These are phyloP conservation scores for Drosophila infuscata DNA, from an alignment of 2,888 invertebrate species.

Conservation along the genomic window DNA sequence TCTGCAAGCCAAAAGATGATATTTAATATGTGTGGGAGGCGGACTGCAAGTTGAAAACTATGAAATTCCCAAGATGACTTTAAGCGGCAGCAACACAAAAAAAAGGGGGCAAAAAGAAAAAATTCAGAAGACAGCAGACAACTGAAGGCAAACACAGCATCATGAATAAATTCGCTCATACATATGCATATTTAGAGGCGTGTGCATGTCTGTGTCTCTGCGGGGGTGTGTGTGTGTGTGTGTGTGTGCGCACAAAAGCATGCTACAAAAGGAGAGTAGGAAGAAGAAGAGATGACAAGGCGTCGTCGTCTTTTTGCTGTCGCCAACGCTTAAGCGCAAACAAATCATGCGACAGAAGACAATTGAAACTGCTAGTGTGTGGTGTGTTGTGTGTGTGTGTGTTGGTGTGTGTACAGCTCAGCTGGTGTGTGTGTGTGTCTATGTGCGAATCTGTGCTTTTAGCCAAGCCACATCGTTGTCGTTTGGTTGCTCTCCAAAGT, in stretches of 20 bases:
- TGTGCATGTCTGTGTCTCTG: neutral
- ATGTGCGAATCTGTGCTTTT: constrained; percentile 39
- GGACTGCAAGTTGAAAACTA: constrained; percentile 40
- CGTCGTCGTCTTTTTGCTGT: constrained; percentile 62
- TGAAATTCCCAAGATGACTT: constrained; percentile 62
- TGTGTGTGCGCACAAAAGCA: constrained; percentile 36
- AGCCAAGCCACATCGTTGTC: constrained; percentile 6
- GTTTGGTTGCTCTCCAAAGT: constrained; percentile 60
- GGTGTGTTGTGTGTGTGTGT: constrained; percentile 2
- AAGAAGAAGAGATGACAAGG: constrained; percentile 28
- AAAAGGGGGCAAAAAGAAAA: constrained; percentile 4
- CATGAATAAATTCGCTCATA: constrained; percentile 70
- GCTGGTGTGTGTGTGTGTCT: constrained; percentile 18
- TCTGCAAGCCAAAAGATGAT: constrained; percentile 25
- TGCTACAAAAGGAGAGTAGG: constrained; percentile 28
- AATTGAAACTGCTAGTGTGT: constrained; percentile 59
- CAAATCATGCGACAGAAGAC: constrained; percentile 73
- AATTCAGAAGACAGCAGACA: constrained; percentile 19
- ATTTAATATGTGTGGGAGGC: constrained; percentile 52
- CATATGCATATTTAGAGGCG: constrained; percentile 30
- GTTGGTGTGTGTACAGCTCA: neutral
- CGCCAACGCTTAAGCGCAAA: constrained; percentile 70
- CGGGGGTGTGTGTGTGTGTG: constrained; percentile 11
- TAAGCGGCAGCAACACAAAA: constrained; percentile 33
- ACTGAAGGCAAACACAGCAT: constrained; percentile 29